Conservation (phyloP, 2,113 vertebrate species). For the Microtus oregoni region DNA sequence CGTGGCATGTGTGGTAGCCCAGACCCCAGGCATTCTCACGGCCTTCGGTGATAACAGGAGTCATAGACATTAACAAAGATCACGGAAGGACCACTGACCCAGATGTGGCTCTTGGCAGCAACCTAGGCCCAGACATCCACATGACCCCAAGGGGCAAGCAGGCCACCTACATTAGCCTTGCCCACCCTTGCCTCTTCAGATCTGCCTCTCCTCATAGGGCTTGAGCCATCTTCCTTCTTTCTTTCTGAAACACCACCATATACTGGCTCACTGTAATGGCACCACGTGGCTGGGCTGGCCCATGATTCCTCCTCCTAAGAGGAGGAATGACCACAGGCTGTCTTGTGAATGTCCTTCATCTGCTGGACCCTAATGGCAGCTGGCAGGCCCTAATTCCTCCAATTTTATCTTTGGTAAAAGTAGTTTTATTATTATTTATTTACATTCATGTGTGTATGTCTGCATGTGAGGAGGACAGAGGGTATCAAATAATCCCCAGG, state of each 20-base stretch:
- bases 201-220: background rate
- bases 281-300: background rate
- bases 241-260: background rate
- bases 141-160: background rate
- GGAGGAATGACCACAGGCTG: background rate
- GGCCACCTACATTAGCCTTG: background rate
- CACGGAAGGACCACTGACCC: background rate
- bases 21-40: background rate
- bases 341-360: background rate
- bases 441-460: background rate
- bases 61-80: background rate
- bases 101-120: background rate
- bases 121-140: background rate
- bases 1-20: background rate
- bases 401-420: background rate
- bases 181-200: background rate
- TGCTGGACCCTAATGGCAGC: background rate
- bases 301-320: background rate
- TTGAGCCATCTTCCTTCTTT: background rate
- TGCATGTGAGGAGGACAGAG: background rate
- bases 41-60: background rate
- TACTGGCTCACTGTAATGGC: background rate
- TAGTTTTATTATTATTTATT: background rate
- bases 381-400: background rate
- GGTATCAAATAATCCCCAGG: background rate